These are phyloP conservation scores for Octodon degus DNA, from an alignment of 2,113 vertebrate species.

Conservation along the genomic window DNA sequence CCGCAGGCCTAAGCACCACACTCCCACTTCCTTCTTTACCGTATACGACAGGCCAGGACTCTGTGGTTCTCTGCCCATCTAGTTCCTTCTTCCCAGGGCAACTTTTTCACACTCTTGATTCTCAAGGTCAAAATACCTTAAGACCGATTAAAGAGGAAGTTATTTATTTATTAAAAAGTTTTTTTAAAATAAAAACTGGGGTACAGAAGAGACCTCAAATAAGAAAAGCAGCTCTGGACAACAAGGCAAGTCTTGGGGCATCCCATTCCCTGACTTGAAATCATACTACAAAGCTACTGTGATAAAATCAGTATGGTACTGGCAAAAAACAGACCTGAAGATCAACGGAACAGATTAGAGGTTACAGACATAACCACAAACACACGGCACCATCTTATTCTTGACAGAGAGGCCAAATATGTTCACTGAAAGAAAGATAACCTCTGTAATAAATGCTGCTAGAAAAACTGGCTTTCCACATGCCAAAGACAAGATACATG, in stretches of 20 bases:
- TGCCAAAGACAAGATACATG: background rate
- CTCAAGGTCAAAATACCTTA: slow-evolving; percentile 8
- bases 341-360: background rate
- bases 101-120: background rate
- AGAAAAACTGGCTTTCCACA: background rate
- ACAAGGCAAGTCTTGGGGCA: background rate
- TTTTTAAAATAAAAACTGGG: background rate
- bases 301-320: background rate
- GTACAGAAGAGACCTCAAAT: background rate
- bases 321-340: background rate
- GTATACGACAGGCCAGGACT: background rate
- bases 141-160: background rate
- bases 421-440: background rate
- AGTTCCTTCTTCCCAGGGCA: background rate
- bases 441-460: background rate
- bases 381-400: background rate
- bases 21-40: background rate
- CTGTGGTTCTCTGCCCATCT: background rate
- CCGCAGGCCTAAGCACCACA: background rate
- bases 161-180: background rate
- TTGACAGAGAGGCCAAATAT: background rate
- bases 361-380: background rate
- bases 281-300: background rate
- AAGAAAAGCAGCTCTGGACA: background rate
- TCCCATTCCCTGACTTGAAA: background rate